Evolutionary conservation across 2,797 vertebrate genomes (phyloP), one percentile per base, ranked within the genome.

Genomic region (Philypnodon macrostomus): DNA sequence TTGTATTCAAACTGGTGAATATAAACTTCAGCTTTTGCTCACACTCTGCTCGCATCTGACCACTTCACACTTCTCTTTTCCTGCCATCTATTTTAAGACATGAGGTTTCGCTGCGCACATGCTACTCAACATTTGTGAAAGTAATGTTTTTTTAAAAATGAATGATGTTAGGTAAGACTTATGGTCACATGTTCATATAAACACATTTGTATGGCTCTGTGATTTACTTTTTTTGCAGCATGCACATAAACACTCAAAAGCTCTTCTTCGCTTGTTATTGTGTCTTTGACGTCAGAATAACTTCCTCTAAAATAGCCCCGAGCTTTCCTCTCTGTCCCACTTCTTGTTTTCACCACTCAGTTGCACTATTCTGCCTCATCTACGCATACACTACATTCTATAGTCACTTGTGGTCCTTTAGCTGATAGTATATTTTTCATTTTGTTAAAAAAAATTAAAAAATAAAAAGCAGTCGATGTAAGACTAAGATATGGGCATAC

Each of bases 31-130:
- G 65, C 67, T 70, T 56, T 67, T 13, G 10, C 40, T 49, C 42
- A 44, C 17, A 70, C 47, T 23, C 44, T 56, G 18, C 47, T 12
- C 48, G 44, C 66, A 58, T 68, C 50, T 31, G 65, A 78, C 69
- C 66, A 79, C 73, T 87, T 87, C 82, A 70, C 85, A 89, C 88
- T 89, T 91, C 88, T 89, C 81, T 70, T 89, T 88, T 88, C 86
- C 42, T 39, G 52, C 27, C 33, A 21, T 75, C 84, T 87, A 88
- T 89, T 89, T 86, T 68, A 74, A 86, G 69, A 5, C 38, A 44
- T 56, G 69, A 61, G 78, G 70, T 76, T 74, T 70, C 60, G 63
- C 59, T 61, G 27, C 47, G 63, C 7, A 32, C 12, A 58, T 44
- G 58, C 47, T 30, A 19, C n/a, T 37, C 33, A 31, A 26, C 41